Base-by-base conservation (phyloP, 2,888 invertebrate species). In the Halictus ligatus region DNA sequence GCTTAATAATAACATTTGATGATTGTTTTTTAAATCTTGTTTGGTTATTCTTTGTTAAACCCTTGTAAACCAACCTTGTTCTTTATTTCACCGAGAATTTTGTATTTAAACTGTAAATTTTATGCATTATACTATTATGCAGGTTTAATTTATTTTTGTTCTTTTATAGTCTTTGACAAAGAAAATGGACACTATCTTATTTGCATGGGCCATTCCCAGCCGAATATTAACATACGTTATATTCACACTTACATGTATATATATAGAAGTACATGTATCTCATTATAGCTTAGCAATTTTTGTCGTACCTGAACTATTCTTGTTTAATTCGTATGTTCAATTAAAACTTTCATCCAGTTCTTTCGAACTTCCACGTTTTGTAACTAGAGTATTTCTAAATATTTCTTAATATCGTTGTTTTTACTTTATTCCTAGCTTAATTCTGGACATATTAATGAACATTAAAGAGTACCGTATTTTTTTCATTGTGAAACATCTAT, bases 31-130 rank as follows among this genome's bases (percentile, higher is more conserved):
- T 21, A 54, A 54, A 54, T 7, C 3, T 54, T 43, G 43, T 46
- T 46, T 8, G 58, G n/a, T n/a, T n/a, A 58, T 10, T 58, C 2
- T 58, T 58, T 4, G 58, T 12, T 2, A 15, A 29, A 29, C 7
- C 2, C 25, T 60, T 4, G 12, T 13, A 12, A 25, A 60, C 1
- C 67, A 67, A 3, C 35, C 35, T 10, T 40, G 35, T 40, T 21
- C 21, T 8, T 40, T 69, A 69, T 21, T 40, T 21, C 3, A 21
- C 21, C 4, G 67, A 12, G 67, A 18, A 21, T 69, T 35, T 29
- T 40, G 40, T 10, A 21, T 40, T 69, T 69, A 69, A 35, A 40
- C 67, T 69, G 67, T 21, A 69, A 35, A 69, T 69, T 69, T 69
- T 69, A 69, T 69, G 67, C 67, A 69, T 69, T 18, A 35, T 69